Base-by-base conservation (phyloP, 2,113 vertebrate genomes). In the Pseudorasbora parva region DNA sequence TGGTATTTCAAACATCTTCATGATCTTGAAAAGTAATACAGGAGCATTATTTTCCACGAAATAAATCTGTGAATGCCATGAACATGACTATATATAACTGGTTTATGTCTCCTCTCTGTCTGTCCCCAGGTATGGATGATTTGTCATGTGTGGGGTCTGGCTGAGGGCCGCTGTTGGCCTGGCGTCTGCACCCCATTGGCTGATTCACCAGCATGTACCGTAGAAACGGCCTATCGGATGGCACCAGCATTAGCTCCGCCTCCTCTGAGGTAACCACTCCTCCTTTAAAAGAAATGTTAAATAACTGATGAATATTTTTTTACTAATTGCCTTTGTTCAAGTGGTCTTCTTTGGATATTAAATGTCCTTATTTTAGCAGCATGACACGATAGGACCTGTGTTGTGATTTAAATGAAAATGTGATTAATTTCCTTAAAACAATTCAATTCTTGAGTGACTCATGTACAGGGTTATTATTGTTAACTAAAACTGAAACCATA, bases 221-320 rank as follows among this genome's bases (percentile, higher is more conserved):
- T 85, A 92, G 90, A 89, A 93, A 94, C 82, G 93, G 92, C 56
- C 91, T 93, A 47, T 93, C 88, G 4, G 92, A 93, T 87, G 91
- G 92, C 62, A 90, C 91, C 74, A 92, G 92, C 88, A 89, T 93
- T 90, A 89, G 90, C 54, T 93, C 93, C 19, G 77, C 91, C 89
- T 91, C 90, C 75, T 93, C 93, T 37, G 92, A 93, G 93, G 93
- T 94, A 89, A 15, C 0, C 14, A 19, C 25, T 64, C 23, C 25
- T 45, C 10, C 11, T 60, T 45, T 37, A 37, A 37, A 37, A 37
- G 37, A 37, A 37, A 37, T 37, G 33, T 37, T 37, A 37, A 37
- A 37, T 37, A 37, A 37, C 15, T 9, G 62, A 12, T 30, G 10
- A 8, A 19, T 56, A 21, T 21, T 56, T 15, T 4, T 49, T 1